Evolutionary conservation across 2,888 invertebrate species (phyloP).

Genomic region (Cryptophagus acutangulus): DNA sequence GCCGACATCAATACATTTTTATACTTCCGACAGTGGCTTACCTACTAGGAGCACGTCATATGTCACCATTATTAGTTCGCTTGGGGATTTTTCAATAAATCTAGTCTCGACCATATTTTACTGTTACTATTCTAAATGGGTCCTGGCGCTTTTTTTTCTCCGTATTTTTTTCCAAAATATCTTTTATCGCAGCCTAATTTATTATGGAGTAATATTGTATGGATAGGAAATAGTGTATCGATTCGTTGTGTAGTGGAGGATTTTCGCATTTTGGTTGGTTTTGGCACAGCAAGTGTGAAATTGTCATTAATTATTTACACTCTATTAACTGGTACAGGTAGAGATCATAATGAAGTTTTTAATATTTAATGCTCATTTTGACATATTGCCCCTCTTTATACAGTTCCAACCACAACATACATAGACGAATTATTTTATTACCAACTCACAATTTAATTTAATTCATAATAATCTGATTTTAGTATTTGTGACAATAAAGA

Average conservation of each 20-base stretch:
- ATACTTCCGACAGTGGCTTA: conserved; percentile 14
- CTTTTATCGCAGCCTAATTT: too few relatives aligned
- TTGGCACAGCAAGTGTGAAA: conserved; percentile 30
- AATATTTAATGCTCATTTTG: conserved; percentile 43
- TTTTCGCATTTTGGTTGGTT: conserved; percentile 3
- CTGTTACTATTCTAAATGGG: conserved; percentile 30
- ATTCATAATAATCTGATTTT: too few relatives aligned
- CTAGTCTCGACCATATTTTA: conserved; percentile 33
- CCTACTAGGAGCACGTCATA: conserved; percentile 24
- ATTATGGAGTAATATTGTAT: too few relatives aligned
- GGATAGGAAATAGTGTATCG: too few relatives aligned
- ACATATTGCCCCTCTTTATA: conserved; percentile 24
- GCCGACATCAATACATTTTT: conserved; percentile 26
- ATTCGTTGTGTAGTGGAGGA: too few relatives aligned
- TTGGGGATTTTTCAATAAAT: conserved; percentile 35
- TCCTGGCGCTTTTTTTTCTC: too few relatives aligned
- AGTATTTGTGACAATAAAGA: too few relatives aligned
- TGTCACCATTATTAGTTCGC: conserved; percentile 36
- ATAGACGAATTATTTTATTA: too few relatives aligned
- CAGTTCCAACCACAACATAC: too few relatives aligned
- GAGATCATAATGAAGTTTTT: conserved; percentile 48
- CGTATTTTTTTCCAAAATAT: too few relatives aligned
- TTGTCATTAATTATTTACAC: conserved; percentile 45
- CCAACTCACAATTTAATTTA: too few relatives aligned
- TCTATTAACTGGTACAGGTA: conserved; percentile 44